Conservation (phyloP, 2,888 invertebrate genomes). For the Ectropis crepuscularia region DNA sequence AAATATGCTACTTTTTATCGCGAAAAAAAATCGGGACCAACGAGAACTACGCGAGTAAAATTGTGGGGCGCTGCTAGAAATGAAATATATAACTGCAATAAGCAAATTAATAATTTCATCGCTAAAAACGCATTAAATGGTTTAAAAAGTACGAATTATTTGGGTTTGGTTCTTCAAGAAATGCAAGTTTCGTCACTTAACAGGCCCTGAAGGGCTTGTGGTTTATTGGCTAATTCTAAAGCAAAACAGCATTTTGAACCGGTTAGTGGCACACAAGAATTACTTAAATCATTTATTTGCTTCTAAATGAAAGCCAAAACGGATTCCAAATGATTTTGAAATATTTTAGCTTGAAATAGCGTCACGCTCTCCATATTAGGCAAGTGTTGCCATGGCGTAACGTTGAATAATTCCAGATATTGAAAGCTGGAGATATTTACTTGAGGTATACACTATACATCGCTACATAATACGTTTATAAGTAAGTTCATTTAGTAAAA, state of each 20-base stretch:
- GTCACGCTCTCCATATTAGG: constrained; percentile 7
- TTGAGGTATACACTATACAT: too few relatives aligned
- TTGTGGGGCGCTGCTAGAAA: too few relatives aligned
- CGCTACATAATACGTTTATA: too few relatives aligned
- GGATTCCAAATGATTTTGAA: constrained; percentile 7
- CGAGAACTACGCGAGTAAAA: too few relatives aligned
- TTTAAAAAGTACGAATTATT: background rate
- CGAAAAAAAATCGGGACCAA: too few relatives aligned
- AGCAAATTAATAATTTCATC: too few relatives aligned
- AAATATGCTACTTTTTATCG: too few relatives aligned
- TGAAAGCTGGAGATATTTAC: background rate
- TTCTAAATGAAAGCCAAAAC: background rate
- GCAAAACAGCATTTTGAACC: constrained; percentile 17
- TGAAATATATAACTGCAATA: too few relatives aligned
- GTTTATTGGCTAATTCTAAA: constrained; percentile 16
- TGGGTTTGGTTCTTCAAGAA: constrained; percentile 14
- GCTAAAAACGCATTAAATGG: background rate
- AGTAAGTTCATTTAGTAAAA: too few relatives aligned
- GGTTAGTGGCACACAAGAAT: constrained; percentile 4
- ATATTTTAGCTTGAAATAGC: constrained; percentile 14
- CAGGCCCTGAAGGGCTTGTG: constrained; percentile 6
- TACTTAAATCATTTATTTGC: constrained; percentile 6
- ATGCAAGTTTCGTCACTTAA: constrained; percentile 16
- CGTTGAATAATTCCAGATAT: constrained; percentile 3
- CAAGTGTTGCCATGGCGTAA: constrained; percentile 6